phyloP scores from a whole-genome alignment of 1,140 invertebrate genomes.

The Trichonephila clavipes region DNA sequence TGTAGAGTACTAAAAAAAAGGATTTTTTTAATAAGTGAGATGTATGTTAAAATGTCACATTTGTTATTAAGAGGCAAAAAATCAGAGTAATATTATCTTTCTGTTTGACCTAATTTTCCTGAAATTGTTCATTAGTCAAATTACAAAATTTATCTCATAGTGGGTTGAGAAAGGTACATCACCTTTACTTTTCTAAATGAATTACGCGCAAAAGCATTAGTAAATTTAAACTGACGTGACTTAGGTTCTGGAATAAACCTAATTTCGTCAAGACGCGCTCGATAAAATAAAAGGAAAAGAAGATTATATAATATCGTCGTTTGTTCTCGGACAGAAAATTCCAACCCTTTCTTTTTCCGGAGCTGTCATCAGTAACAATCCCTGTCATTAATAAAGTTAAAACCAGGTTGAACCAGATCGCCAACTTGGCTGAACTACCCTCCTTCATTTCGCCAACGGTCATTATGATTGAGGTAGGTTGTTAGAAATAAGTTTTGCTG shows the following conservation, averaged over 20 bases:
- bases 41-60: no score
- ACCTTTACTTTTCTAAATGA: not conserved
- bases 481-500: not conserved
- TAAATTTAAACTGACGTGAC: constrained; percentile 5
- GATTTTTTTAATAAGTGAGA: no score
- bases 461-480: not conserved
- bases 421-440: constrained; percentile 3
- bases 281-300: not conserved
- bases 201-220: not conserved
- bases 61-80: not conserved
- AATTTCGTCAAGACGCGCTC: not conserved
- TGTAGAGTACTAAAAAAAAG: no score
- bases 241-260: constrained; percentile 23
- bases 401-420: constrained; percentile 25
- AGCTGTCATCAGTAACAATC: constrained; percentile 35
- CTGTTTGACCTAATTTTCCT: not conserved
- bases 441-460: not conserved
- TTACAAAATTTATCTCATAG: not conserved
- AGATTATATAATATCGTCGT: not conserved
- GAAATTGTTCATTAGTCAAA: not conserved
- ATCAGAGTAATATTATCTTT: not conserved
- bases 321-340: constrained; percentile 2
- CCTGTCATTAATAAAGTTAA: constrained; percentile 58
- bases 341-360: constrained; percentile 8
- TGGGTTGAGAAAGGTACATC: not conserved